Percentiles rank a stretch among this genome's conserved stretches.
phyloP scores from a whole-genome alignment of 2,113 vertebrate species.

The Madoqua kirkii region DNA sequence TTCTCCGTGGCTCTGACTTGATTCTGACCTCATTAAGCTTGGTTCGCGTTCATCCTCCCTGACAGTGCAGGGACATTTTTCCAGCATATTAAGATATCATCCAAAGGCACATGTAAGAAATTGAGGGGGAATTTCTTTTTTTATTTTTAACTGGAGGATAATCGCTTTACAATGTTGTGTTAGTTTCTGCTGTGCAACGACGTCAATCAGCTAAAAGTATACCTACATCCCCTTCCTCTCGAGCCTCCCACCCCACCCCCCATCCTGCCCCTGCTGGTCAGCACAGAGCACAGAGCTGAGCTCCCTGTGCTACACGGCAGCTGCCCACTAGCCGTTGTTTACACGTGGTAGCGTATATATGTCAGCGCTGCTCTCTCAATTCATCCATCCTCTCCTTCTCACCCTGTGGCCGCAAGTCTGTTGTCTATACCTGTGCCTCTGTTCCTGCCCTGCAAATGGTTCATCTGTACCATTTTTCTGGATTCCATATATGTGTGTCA shows the following conservation, averaged over 20 bases:
- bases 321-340: background rate
- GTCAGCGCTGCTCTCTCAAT: background rate
- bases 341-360: background rate
- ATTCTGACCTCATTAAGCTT: background rate
- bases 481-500: background rate
- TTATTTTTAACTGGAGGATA: background rate
- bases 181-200: background rate
- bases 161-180: background rate
- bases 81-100: slow-evolving; percentile 63
- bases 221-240: background rate
- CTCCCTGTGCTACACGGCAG: background rate
- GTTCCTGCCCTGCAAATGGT: background rate
- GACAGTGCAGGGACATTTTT: slow-evolving; percentile 16
- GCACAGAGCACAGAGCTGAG: background rate
- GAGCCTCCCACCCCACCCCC: background rate
- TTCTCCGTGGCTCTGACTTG: background rate
- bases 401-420: background rate
- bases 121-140: background rate
- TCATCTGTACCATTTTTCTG: background rate
- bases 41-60: background rate
- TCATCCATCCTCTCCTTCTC: background rate
- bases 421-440: background rate
- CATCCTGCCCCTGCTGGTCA: background rate
- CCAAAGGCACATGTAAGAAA: slow-evolving; percentile 66
- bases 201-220: background rate